Evolutionary conservation across 2,888 invertebrate species (phyloP).

Genomic region (Fragum fragum): DNA sequence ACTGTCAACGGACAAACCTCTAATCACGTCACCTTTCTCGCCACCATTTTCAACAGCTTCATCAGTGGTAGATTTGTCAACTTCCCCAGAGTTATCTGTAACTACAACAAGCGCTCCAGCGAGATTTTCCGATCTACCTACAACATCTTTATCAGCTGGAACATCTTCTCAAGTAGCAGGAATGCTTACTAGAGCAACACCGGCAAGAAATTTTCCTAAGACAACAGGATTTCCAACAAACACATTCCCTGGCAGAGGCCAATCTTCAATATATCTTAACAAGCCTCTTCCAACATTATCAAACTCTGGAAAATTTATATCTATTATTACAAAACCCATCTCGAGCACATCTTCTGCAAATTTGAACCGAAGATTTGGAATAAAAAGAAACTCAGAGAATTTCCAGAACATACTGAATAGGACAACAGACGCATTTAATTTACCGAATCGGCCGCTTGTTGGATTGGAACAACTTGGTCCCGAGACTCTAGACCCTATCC

Average conservation of each 20-base stretch:
- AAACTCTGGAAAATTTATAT: background rate
- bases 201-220: no score
- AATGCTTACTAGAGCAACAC: no score
- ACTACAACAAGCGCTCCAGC: background rate
- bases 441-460: background rate
- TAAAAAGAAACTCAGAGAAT: background rate
- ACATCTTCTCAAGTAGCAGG: no score
- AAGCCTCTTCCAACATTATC: background rate
- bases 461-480: background rate
- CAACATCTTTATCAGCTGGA: background rate
- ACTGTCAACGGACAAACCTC: background rate
- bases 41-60: background rate
- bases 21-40: background rate
- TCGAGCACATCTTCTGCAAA: background rate
- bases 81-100: background rate
- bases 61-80: background rate
- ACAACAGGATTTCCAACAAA: background rate
- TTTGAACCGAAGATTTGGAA: background rate
- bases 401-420: background rate
- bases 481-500: background rate
- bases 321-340: background rate
- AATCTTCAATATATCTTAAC: background rate
- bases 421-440: background rate
- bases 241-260: background rate
- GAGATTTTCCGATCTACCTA: background rate